These are phyloP conservation scores for Megaleporinus macrocephalus DNA, from an alignment of 2,113 vertebrate genomes.

Conservation along the genomic window DNA sequence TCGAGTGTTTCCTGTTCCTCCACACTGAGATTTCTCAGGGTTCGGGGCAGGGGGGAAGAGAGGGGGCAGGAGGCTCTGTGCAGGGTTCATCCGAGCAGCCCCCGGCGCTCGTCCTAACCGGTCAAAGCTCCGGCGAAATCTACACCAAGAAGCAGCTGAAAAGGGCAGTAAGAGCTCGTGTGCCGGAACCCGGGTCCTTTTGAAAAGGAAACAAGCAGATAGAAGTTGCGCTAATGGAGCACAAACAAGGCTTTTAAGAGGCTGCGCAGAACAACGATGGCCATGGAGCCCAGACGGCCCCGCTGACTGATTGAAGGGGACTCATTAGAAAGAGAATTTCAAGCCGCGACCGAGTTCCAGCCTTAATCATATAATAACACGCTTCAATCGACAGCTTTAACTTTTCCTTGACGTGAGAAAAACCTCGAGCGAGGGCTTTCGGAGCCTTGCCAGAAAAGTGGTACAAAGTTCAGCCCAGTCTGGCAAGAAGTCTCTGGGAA, in stretches of 20 bases:
- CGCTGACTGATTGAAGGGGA: conserved; percentile 68
- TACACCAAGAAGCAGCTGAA: conserved; percentile 57
- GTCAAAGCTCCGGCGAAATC: conserved; percentile 25
- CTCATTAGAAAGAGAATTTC: conserved; percentile 48
- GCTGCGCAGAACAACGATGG: conserved; percentile 66
- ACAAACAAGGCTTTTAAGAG: conserved; percentile 60
- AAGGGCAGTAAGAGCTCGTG: background rate
- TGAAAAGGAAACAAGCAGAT: background rate
- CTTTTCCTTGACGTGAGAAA: conserved; percentile 61
- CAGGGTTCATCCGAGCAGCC: conserved; percentile 36
- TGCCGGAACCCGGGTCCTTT: background rate
- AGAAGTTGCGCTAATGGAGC: conserved; percentile 68
- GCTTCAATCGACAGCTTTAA: conserved; percentile 60
- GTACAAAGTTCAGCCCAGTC: conserved; percentile 29
- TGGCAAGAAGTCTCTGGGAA: conserved; percentile 9
- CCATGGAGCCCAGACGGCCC: conserved; percentile 66
- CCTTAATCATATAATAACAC: conserved; percentile 73
- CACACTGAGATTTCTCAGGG: conserved; percentile 63
- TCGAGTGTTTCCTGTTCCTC: conserved; percentile 69
- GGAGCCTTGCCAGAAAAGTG: conserved; percentile 25
- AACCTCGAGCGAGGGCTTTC: conserved; percentile 51
- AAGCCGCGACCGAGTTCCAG: conserved; percentile 20
- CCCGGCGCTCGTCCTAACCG: conserved; percentile 27
- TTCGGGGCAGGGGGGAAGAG: conserved; percentile 41
- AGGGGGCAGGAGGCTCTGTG: background rate